These are phyloP conservation scores for Allacma fusca DNA, from an alignment of 2,888 invertebrate species.

Conservation along the genomic window DNA sequence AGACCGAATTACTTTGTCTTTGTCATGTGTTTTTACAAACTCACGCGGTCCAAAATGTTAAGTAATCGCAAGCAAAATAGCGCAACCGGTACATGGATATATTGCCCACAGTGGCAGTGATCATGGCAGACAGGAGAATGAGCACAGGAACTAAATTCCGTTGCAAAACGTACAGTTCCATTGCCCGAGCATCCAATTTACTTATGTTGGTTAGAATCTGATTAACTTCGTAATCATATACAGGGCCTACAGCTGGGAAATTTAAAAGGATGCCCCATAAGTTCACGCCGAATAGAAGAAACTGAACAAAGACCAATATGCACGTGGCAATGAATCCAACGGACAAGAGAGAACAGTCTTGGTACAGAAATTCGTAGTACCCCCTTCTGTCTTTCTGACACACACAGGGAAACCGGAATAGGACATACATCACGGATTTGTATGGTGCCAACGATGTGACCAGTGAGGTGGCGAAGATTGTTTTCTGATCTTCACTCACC, in stretches of 20 bases:
- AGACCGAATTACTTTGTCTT: too few species aligned
- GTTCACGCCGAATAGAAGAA: neutral
- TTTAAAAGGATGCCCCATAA: neutral
- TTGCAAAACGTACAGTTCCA: slow-evolving; percentile 49
- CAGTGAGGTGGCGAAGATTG: neutral
- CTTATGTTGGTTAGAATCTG: too few species aligned
- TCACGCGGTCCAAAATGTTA: slow-evolving; percentile 1
- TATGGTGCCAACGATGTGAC: neutral
- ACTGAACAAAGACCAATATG: neutral
- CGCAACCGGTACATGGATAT: neutral
- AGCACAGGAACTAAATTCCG: slow-evolving; percentile 46
- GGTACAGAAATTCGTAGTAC: neutral
- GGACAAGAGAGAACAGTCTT: too few species aligned
- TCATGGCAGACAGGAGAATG: slow-evolving; percentile 39
- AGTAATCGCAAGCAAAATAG: neutral
- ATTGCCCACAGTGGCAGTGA: slow-evolving; percentile 18
- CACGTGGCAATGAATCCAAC: slow-evolving; percentile 10
- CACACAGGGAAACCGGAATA: neutral
- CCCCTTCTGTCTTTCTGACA: neutral
- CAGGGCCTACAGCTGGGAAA: neutral
- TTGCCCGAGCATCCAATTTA: slow-evolving; percentile 29
- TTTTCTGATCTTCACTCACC: too few species aligned
- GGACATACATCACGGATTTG: neutral
- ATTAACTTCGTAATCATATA: neutral
- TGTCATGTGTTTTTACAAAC: too few species aligned